phyloP scores from a whole-genome alignment of 2,113 vertebrate species.

The Mus musculus region DNA sequence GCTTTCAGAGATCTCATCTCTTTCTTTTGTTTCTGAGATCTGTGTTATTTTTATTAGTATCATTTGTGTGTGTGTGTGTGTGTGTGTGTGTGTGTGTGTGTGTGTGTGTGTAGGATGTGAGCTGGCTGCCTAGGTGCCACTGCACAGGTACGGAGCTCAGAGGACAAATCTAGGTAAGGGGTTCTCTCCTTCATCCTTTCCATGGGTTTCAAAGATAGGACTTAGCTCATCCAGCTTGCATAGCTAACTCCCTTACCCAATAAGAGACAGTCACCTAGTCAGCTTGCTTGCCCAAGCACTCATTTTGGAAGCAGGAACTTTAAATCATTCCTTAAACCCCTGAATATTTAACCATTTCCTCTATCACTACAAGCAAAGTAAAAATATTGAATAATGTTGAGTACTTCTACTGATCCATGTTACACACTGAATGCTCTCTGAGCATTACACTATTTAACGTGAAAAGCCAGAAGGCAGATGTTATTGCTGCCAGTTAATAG shows the following conservation, averaged over 20 bases:
- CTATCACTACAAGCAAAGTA: neutral
- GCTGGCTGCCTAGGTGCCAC: too few species aligned
- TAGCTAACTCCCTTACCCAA: neutral
- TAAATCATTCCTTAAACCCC: neutral
- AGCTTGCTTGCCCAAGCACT: neutral
- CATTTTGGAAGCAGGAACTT: conserved; percentile 30
- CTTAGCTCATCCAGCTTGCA: neutral
- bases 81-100: neutral
- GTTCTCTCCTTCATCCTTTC: neutral
- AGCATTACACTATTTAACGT: neutral
- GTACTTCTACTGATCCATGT: too few species aligned
- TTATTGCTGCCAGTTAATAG: neutral
- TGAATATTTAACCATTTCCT: neutral
- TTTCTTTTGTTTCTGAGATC: neutral
- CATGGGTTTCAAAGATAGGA: rapidly evolving
- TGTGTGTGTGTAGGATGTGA: neutral
- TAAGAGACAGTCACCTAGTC: neutral
- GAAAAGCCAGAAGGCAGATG: neutral
- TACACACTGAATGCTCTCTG: neutral
- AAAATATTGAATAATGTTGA: neutral
- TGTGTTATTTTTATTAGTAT: neutral
- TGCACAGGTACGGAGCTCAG: neutral
- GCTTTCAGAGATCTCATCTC: neutral
- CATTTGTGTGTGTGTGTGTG: neutral
- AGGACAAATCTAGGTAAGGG: neutral